Evolutionary conservation across 2,888 invertebrate species (phyloP).

Genomic region (Himalopsyche anomala): DNA sequence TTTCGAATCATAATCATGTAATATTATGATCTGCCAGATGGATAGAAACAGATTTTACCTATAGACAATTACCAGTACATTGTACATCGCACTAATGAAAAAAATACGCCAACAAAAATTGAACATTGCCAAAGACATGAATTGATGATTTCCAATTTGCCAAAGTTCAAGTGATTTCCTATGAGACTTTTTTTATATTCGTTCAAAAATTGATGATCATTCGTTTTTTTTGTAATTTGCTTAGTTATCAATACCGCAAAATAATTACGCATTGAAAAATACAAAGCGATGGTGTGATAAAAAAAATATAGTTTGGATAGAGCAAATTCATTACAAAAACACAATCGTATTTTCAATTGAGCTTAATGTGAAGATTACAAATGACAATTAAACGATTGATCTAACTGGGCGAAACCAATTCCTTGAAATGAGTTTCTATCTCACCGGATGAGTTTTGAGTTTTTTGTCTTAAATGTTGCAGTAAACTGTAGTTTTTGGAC

Average conservation of each 20-base stretch:
- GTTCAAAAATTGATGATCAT: not conserved
- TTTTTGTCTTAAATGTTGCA: not conserved
- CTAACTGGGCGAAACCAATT: not conserved
- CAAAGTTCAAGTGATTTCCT: conserved; percentile 42
- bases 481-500: no score
- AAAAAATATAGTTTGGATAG: not conserved
- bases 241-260: not conserved
- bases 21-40: no score
- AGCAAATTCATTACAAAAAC: not conserved
- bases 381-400: not conserved
- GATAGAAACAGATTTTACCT: no score
- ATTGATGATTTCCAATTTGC: conserved; percentile 11
- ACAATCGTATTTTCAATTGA: not conserved
- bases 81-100: not conserved
- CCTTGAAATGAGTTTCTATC: not conserved
- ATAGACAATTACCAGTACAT: not conserved
- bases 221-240: not conserved
- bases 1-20: no score
- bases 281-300: no score
- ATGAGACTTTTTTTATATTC: not conserved
- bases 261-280: no score
- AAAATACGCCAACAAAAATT: not conserved
- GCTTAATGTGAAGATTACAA: not conserved
- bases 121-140: not conserved
- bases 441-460: not conserved